Evolutionary conservation across 2,797 vertebrate species (phyloP), one percentile per base, ranked within the genome.

Genomic region (Tokudaia tokunoshimensis): DNA sequence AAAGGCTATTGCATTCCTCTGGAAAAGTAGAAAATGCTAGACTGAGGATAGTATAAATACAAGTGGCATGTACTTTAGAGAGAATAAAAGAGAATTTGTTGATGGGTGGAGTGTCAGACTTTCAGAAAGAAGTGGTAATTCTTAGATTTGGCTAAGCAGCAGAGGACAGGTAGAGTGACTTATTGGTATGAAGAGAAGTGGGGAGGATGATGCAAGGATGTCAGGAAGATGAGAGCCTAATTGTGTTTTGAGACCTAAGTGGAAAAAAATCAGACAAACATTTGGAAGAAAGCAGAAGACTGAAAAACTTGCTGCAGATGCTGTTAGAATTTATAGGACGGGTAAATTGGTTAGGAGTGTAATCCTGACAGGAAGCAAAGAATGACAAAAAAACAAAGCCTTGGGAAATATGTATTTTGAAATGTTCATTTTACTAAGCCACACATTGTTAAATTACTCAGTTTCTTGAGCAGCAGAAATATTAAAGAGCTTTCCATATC

Each of bases 41-140:
- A 24, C 59, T 17, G 50, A 65, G 13, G 34, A 6, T 31, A 82
- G 52, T 84, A 92, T 67, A 78, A 91, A 57, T 80, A 59, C 9
- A 84, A 93, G 83, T 76, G 52, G 70, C 44, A 57, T 76, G 7
- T 61, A 88, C 76, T 91, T 97, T 86, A 6, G 22, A 92, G 65
- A 86, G 10, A 63, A 26, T 84, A 67, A 8, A 95, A 79, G 1
- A 95, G 4, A 8, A 50, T 89, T 75, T 92, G 7, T 3, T 70
- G n/a, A 37, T 92, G 17, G 17, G 4, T 81, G 67, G 78, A 7
- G 8, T 72, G 26, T 50, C 17, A 11, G 5, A 79, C 5, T 34
- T 84, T 7, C 26, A 6, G 74, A 29, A 78, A 74, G 63, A 92
- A 96, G n/a, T 63, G 37, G 4, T 80, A 78, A 78, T 59, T 87